Base-by-base conservation (phyloP, 2,797 vertebrate species). In the Xiphorhynchus erythropygius region DNA sequence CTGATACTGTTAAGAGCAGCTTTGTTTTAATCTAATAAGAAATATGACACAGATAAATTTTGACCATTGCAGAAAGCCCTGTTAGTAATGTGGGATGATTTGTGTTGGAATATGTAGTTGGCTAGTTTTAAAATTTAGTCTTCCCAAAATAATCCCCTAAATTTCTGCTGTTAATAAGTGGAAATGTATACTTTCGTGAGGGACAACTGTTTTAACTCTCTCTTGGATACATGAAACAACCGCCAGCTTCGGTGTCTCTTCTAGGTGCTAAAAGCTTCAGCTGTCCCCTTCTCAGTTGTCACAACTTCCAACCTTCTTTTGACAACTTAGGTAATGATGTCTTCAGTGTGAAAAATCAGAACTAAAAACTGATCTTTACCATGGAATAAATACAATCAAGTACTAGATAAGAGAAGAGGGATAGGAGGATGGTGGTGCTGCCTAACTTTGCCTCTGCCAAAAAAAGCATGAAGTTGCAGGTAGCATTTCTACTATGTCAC, bases 171-270 rank as follows among this genome's bases (percentile, higher is more conserved):
- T 27, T 69, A 49, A 8, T 56, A 56, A 52, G 18, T 71, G 35
- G 35, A 44, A 86, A 23, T 52, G 1, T 14, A 8, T 63, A 18
- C 7, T 5, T 14, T 32, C 15, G 39, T 63, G 52, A 47, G 37
- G 49, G 52, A 19, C 3, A 28, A 60, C 9, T 1, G 3, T 52
- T 84, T 77, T 35, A 71, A 62, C 6, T 75, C 9, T 56, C 17
- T 74, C 17, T 71, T 85, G n/a, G 50, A 37, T 39, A 24, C 9
- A 2, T 11, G 73, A 73, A 86, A 44, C 59, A 44, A 5, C 50
- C 65, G 9, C 28, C 9, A 60, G 13, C 33, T 74, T 18, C 0
- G 0, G 3, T 2, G 11, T 50, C 21, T 52, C 15, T 59, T 21
- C 3, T 30, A 50, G 23, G 12, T 80, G 70, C 41, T 77, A 35